Evolutionary conservation across 2,113 vertebrate genomes (phyloP).

Genomic region (Nesogale talazaci): DNA sequence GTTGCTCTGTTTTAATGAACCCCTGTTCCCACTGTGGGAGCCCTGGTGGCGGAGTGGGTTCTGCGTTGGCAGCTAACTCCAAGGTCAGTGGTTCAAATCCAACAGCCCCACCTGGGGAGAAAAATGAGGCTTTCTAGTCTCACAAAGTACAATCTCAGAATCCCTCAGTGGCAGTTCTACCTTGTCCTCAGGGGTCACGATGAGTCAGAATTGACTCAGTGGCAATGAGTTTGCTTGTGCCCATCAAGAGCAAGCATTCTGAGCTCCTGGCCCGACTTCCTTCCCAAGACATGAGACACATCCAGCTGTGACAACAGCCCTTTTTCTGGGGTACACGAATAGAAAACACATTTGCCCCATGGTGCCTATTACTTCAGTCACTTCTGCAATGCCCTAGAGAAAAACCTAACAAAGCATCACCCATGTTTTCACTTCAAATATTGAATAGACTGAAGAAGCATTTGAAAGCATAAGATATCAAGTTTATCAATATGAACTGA

Average conservation of each 20-base stretch:
- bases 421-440: constrained; percentile 31
- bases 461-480: background rate
- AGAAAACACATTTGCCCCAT: background rate
- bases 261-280: constrained; percentile 9
- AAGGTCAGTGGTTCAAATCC: no score
- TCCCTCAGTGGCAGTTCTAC: no score
- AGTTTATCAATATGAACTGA: constrained; percentile 11
- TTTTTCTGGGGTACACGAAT: background rate
- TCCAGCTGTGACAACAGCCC: background rate
- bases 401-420: background rate
- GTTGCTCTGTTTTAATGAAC: background rate
- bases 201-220: no score
- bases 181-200: no score
- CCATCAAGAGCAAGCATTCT: constrained; percentile 4
- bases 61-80: no score
- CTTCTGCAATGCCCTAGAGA: background rate
- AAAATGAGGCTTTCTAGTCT: no score
- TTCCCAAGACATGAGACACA: background rate
- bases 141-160: no score
- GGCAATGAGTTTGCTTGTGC: no score
- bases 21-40: background rate
- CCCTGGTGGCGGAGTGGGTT: no score
- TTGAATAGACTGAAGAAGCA: background rate
- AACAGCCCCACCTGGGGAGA: no score
- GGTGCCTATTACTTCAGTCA: background rate